Base-by-base conservation (phyloP, 2,888 invertebrate genomes). In the Diaprepes abbreviatus region DNA sequence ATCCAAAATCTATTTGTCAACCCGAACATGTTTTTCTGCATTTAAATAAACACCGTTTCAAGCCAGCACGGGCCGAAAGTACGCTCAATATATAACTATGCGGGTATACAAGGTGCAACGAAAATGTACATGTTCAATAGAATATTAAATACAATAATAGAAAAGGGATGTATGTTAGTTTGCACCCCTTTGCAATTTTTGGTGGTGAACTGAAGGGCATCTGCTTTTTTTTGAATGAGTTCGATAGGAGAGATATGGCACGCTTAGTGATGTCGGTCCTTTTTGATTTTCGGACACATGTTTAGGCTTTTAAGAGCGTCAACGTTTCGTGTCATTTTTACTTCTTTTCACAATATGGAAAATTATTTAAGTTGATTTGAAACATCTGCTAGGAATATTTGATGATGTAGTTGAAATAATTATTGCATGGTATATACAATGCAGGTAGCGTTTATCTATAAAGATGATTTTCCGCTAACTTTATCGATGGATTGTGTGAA, bases 31-130 rank as follows among this genome's bases (percentile, higher is more conserved):
- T 59, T 31, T 24, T 35, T n/a, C 24, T 31, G 24, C 17, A 40
- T 59, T 59, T 59, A 24, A 59, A 59, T 59, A 33, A 59, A 45
- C 40, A 45, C 40, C 24, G 17, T 45, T 40, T 24, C 12, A 43
- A n/a, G 28, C 28, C 3, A 54, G 63, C 63, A 63, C 63, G 63
- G 63, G 63, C 40, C 36, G 7, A 33, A 45, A 38, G 59, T 45
- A 45, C 38, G 59, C 59, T 10, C 45, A 12, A 24, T 45, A 45
- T 45, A 45, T n/a, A n/a, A n/a, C 14, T 28, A 63, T 63, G 63
- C 63, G 54, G 63, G 63, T 36, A 52, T 35, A 52, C 63, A 63
- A 63, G 63, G 63, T 63, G 63, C 63, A 35, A 24, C 40, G 17
- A 40, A 40, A 40, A 17, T 40, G n/a, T n/a, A 17, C 17, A 40